phyloP scores from a whole-genome alignment of 2,888 invertebrate species.

The Euzophera pinguis region DNA sequence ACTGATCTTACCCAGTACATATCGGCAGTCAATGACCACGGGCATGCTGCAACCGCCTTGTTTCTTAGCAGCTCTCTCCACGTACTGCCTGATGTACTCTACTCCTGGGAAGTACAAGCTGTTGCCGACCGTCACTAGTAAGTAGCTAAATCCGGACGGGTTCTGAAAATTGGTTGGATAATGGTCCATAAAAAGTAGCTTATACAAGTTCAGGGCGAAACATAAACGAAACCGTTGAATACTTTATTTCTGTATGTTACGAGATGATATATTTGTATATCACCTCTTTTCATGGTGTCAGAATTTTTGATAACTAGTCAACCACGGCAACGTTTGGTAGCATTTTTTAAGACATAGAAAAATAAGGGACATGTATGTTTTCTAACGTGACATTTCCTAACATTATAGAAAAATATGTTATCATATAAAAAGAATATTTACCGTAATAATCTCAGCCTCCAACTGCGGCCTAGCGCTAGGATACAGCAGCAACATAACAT shows the following conservation, averaged over 20 bases:
- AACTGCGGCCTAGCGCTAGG: conserved; percentile 90
- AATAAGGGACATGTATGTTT: too few relatives aligned
- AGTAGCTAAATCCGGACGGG: conserved; percentile 83
- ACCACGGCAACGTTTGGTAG: too few relatives aligned
- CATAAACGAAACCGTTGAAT: too few relatives aligned
- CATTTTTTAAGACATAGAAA: too few relatives aligned
- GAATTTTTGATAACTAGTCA: too few relatives aligned
- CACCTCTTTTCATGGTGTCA: too few relatives aligned
- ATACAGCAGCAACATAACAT: conserved; percentile 87
- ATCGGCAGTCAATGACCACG: conserved; percentile 90
- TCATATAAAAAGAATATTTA: conserved; percentile 40
- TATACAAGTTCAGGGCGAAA: too few relatives aligned
- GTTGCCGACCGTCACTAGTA: conserved; percentile 88
- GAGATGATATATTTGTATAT: too few relatives aligned
- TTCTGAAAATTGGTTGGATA: conserved; percentile 76
- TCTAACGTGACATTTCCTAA: too few relatives aligned
- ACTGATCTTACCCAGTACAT: conserved; percentile 81
- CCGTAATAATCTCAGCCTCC: conserved; percentile 84
- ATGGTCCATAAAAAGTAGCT: background rate
- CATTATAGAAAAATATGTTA: too few relatives aligned
- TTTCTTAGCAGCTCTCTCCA: conserved; percentile 85
- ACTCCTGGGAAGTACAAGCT: conserved; percentile 91
- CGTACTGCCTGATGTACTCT: conserved; percentile 88
- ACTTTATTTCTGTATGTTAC: too few relatives aligned
- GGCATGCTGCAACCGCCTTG: conserved; percentile 86